phyloP scores from a whole-genome alignment of 2,113 vertebrate genomes.

The Nothocercus nigrocapillus region DNA sequence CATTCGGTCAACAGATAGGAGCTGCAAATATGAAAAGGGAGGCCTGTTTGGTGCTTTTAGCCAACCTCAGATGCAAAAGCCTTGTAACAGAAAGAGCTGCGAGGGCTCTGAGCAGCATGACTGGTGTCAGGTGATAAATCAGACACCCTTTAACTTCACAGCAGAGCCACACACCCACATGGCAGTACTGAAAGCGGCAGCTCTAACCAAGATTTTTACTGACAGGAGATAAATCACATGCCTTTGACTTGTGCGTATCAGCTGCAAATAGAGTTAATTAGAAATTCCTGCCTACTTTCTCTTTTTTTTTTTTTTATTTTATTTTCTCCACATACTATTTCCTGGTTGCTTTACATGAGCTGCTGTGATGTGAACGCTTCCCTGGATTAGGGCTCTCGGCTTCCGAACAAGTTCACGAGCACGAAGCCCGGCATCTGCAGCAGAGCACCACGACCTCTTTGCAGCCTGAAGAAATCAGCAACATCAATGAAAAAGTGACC shows the following conservation, averaged over 20 bases:
- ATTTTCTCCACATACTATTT: slow-evolving; percentile 32
- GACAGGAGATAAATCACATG: slow-evolving; percentile 70
- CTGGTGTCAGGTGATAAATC: slow-evolving; percentile 55
- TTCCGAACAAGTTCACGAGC: not conserved
- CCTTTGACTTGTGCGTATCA: slow-evolving; percentile 67
- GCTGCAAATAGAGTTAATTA: slow-evolving; percentile 70
- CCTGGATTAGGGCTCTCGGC: not conserved
- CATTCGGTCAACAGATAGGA: not conserved
- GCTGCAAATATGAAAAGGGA: not conserved
- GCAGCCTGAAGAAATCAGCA: not conserved
- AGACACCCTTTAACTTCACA: slow-evolving; percentile 56
- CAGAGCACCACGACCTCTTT: slow-evolving; percentile 47
- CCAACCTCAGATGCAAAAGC: not conserved
- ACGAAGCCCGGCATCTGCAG: not conserved
- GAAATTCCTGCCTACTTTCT: slow-evolving; percentile 59
- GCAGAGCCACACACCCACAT: not conserved
- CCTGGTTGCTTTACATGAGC: slow-evolving; percentile 55
- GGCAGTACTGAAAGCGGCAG: not conserved
- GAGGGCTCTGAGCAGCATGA: slow-evolving; percentile 27
- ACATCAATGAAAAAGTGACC: not conserved
- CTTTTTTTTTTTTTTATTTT: no score
- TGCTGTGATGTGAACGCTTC: slow-evolving; percentile 10
- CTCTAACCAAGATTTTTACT: slow-evolving; percentile 45
- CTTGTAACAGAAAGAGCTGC: not conserved
- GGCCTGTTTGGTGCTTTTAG: not conserved